phyloP scores from a whole-genome alignment of 2,888 invertebrate species.

The Drosophila meridiana region DNA sequence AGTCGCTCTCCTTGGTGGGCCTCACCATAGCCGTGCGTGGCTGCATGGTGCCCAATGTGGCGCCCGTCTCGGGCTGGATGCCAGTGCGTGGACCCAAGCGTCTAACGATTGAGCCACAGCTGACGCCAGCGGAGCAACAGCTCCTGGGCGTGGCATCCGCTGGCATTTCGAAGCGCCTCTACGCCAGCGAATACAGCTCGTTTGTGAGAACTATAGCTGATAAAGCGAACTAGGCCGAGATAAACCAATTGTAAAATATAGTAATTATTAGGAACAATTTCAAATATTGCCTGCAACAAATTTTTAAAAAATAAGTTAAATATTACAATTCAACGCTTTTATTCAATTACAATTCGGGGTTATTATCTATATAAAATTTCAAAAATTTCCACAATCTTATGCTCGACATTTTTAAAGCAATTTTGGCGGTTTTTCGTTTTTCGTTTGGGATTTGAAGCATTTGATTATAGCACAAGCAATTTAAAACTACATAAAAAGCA shows the following conservation, averaged over 20 bases:
- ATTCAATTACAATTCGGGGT: slow-evolving; percentile 56
- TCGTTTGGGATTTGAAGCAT: slow-evolving; percentile 14
- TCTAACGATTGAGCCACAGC: slow-evolving; percentile 22
- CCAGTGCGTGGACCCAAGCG: slow-evolving; percentile 87
- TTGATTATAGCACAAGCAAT: slow-evolving; percentile 28
- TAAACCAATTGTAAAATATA: slow-evolving; percentile 7
- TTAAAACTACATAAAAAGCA: slow-evolving; percentile 4
- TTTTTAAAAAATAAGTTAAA: neutral
- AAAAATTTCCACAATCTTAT: slow-evolving; percentile 40
- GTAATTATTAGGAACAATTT: neutral
- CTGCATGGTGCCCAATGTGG: slow-evolving; percentile 89
- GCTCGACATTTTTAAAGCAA: slow-evolving; percentile 40
- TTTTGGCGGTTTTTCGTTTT: slow-evolving; percentile 27
- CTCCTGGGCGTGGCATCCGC: slow-evolving; percentile 49
- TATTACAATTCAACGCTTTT: slow-evolving; percentile 65
- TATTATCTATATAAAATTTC: slow-evolving; percentile 43
- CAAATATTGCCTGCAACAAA: neutral
- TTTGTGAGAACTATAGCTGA: slow-evolving; percentile 56
- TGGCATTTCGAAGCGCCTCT: slow-evolving; percentile 58
- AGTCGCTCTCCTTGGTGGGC: slow-evolving; percentile 85
- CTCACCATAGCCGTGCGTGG: slow-evolving; percentile 89
- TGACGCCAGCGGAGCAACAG: slow-evolving; percentile 38
- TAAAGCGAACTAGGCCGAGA: neutral
- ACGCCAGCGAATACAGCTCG: slow-evolving; percentile 64
- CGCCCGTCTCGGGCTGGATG: slow-evolving; percentile 90